Evolutionary conservation across 2,113 vertebrate species (phyloP).

Genomic region (Nothoprocta perdicaria): DNA sequence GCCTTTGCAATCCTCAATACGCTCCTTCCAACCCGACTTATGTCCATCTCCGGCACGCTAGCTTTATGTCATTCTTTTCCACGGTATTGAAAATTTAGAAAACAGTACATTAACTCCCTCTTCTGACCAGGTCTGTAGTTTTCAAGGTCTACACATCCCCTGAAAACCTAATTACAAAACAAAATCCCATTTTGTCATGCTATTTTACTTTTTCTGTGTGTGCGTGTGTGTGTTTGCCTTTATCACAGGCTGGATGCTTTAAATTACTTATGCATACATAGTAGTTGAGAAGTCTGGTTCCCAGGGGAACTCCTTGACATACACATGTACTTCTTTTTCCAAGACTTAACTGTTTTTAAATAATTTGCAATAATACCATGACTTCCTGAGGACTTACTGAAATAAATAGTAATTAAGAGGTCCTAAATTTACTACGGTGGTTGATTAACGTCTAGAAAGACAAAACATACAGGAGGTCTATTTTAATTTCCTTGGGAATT

Average conservation of each 20-base stretch:
- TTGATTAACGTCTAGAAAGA: neutral
- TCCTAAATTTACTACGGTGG: neutral
- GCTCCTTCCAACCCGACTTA: neutral
- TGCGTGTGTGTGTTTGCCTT: rapidly evolving
- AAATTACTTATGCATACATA: rapidly evolving
- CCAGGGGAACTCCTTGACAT: neutral
- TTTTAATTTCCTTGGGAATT: neutral
- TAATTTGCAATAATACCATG: neutral
- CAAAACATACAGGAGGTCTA: neutral
- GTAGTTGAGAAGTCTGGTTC: neutral
- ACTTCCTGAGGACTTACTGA: neutral
- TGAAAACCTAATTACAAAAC: rapidly evolving
- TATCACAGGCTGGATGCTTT: rapidly evolving
- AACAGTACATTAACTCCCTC: rapidly evolving
- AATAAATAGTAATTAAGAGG: neutral
- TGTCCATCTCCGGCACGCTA: neutral
- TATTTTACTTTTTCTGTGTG: neutral
- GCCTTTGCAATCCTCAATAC: neutral
- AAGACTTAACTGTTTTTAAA: neutral
- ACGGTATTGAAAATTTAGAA: neutral
- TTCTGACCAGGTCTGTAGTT: neutral
- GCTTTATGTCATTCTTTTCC: rapidly evolving
- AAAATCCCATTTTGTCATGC: neutral
- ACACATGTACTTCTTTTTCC: neutral
- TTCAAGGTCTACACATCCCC: neutral